These are phyloP conservation scores for Channa striata DNA, from an alignment of 2,797 vertebrate genomes.

Conservation along the genomic window DNA sequence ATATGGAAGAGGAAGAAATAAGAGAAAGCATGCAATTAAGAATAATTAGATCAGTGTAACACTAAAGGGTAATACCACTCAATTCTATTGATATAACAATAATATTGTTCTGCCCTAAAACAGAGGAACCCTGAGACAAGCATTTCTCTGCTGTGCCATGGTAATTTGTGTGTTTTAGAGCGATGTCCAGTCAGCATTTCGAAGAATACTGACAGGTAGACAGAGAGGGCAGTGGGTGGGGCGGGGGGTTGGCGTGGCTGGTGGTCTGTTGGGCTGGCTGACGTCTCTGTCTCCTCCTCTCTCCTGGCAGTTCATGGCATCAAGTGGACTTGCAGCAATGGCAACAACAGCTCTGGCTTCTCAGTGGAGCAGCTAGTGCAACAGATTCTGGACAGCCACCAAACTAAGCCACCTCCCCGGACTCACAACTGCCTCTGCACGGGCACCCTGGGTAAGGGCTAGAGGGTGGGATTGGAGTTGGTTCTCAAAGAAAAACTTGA, in stretches of 20 bases:
- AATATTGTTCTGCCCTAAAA: neutral
- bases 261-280: conserved; percentile 84
- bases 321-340: conserved; percentile 99
- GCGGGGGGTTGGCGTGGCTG: conserved; percentile 78
- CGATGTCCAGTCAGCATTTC: conserved; percentile 27
- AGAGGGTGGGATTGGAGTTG: conserved; percentile 56
- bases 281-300: conserved; percentile 85
- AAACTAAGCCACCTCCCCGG: conserved; percentile 99
- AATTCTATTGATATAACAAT: neutral
- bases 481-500: conserved; percentile 26
- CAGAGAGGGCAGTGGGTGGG: conserved; percentile 71
- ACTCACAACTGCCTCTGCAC: conserved; percentile 99
- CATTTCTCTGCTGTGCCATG: conserved; percentile 6
- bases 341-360: conserved; percentile 99
- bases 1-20: neutral
- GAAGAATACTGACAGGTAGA: conserved; percentile 39
- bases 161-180: conserved; percentile 12
- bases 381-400: conserved; percentile 99
- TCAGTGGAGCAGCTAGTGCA: conserved; percentile 99
- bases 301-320: conserved; percentile 98
- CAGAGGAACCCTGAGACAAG: conserved; percentile 9
- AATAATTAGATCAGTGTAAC: neutral
- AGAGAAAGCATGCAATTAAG: neutral
- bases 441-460: conserved; percentile 96
- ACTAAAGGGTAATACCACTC: neutral